Percentiles rank a stretch among this genome's conserved stretches.
phyloP scores from a whole-genome alignment of 2,888 invertebrate genomes.

The Tetheella fluctuosa region DNA sequence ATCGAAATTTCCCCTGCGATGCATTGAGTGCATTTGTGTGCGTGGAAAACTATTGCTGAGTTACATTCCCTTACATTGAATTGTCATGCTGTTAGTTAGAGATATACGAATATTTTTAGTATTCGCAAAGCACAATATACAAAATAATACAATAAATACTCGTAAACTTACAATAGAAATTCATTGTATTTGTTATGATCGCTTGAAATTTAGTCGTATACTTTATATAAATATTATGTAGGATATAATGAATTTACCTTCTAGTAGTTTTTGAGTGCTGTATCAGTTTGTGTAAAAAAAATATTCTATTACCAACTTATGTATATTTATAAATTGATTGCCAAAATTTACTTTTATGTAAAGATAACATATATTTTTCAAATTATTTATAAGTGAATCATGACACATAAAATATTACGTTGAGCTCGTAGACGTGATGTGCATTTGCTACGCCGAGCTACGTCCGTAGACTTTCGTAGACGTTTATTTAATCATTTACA shows the following conservation, averaged over 20 bases:
- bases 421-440: constrained; percentile 9
- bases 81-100: not conserved
- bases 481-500: not conserved
- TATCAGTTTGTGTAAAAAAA: too few relatives aligned
- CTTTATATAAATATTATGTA: not conserved
- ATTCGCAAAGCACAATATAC: not conserved
- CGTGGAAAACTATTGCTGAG: constrained; percentile 30
- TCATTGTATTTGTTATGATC: not conserved
- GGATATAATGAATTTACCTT: too few relatives aligned
- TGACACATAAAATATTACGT: constrained; percentile 1
- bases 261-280: too few relatives aligned
- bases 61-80: constrained; percentile 20
- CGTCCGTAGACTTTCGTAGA: constrained; percentile 18
- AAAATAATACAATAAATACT: too few relatives aligned
- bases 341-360: too few relatives aligned
- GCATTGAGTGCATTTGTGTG: constrained; percentile 45
- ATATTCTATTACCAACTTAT: too few relatives aligned
- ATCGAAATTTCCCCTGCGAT: constrained; percentile 79
- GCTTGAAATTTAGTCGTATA: not conserved
- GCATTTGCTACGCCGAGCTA: constrained; percentile 12
- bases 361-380: too few relatives aligned
- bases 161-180: not conserved
- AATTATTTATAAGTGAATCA: too few relatives aligned
- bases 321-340: too few relatives aligned
- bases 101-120: constrained; percentile 10